Conservation (phyloP, 2,888 invertebrate genomes). For the Zeuzera pyrina region DNA sequence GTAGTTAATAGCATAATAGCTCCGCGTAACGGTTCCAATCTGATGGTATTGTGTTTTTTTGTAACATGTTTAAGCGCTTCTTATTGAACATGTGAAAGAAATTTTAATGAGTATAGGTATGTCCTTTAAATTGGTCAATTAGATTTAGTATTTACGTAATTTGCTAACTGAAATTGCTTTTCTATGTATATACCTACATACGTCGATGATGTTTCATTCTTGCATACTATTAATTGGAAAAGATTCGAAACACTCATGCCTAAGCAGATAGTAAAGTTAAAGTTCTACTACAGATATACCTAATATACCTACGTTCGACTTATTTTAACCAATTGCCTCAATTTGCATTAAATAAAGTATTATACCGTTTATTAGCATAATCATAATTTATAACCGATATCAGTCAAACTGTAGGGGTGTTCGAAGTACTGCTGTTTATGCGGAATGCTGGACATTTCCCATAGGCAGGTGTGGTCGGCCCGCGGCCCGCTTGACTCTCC, state of each 20-base stretch:
- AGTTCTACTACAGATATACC: too few species aligned
- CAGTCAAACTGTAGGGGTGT: conserved; percentile 25
- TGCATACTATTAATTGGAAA: too few species aligned
- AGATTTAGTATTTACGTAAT: not conserved
- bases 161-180: too few species aligned
- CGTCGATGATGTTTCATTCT: too few species aligned
- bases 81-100: conserved; percentile 39
- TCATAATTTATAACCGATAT: too few species aligned
- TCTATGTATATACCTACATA: too few species aligned
- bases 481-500: conserved; percentile 20
- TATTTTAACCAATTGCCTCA: too few species aligned
- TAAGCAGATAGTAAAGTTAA: too few species aligned
- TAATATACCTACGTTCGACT: too few species aligned
- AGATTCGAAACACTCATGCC: too few species aligned
- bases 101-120: conserved; percentile 26
- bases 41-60: conserved; percentile 51
- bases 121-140: conserved; percentile 28
- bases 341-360: too few species aligned
- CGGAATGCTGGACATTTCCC: conserved; percentile 51
- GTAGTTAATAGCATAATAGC: conserved; percentile 58
- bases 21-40: conserved; percentile 54
- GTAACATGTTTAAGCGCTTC: conserved; percentile 26
- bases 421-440: conserved; percentile 43
- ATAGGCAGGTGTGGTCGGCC: conserved; percentile 56
- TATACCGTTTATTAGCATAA: too few species aligned